Percentiles rank a stretch among this genome's conserved stretches.
phyloP scores from a whole-genome alignment of 1,140 invertebrate genomes.

The Micrasema minimum region DNA sequence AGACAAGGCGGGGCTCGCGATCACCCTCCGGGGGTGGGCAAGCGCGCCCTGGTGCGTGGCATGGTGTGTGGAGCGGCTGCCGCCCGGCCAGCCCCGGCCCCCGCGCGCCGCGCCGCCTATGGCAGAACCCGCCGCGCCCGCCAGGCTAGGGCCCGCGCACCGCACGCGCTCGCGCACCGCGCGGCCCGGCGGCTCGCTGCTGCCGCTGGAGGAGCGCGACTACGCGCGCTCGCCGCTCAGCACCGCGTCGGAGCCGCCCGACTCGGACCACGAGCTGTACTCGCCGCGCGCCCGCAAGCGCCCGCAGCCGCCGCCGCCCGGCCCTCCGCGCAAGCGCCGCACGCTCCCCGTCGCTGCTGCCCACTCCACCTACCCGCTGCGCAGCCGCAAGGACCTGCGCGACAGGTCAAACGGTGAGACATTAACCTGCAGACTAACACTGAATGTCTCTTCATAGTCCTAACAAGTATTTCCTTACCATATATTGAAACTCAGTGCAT shows the following conservation, averaged over 20 bases:
- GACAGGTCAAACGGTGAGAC: no score
- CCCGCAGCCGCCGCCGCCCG: no score
- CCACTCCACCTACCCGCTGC: no score
- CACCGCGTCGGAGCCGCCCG: constrained; percentile 61
- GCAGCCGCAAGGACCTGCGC: no score
- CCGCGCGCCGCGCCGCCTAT: constrained; percentile 61
- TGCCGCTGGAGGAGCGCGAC: constrained; percentile 65
- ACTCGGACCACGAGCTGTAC: constrained; percentile 66
- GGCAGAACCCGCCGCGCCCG: constrained; percentile 57
- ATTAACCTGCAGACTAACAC: neutral
- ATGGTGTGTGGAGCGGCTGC: constrained; percentile 66
- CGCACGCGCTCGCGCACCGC: constrained; percentile 55
- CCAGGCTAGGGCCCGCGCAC: constrained; percentile 55
- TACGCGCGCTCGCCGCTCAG: constrained; percentile 67
- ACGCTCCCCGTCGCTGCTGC: neutral
- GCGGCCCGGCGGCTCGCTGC: constrained; percentile 61
- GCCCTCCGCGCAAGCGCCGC: no score
- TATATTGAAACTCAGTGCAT: no score
- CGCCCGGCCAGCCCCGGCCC: constrained; percentile 66
- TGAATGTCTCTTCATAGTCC: neutral
- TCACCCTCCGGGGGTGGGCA: constrained; percentile 57
- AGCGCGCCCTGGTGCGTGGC: constrained; percentile 57
- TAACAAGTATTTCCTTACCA: no score
- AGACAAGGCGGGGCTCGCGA: constrained; percentile 59
- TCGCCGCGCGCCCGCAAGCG: no score